A percentile compares a stretch with the other conserved stretches of the same genome.
Evolutionary conservation across 1,140 invertebrate genomes (phyloP).

Genomic region (Dinoponera quadriceps): DNA sequence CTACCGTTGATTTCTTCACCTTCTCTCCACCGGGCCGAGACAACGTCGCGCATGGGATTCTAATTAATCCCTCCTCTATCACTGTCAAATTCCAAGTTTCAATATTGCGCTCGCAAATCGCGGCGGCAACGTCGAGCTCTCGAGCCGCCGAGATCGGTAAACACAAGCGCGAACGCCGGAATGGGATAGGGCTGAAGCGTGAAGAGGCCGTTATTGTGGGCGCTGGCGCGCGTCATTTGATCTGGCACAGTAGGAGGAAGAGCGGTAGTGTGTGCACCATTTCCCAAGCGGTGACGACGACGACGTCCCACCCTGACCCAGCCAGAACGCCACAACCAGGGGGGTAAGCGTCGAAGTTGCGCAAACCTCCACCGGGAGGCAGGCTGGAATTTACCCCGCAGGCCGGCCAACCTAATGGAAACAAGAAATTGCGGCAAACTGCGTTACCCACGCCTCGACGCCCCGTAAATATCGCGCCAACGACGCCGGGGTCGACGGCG

Average conservation of each 20-base stretch:
- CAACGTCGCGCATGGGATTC: too few species aligned
- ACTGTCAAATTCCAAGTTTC: not conserved
- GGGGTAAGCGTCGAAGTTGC: constrained; percentile 79
- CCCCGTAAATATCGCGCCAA: constrained; percentile 81
- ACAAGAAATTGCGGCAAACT: constrained; percentile 86
- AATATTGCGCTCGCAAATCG: not conserved
- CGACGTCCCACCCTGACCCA: constrained; percentile 22
- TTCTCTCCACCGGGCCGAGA: too few species aligned
- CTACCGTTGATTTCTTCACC: too few species aligned
- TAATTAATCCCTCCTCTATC: too few species aligned
- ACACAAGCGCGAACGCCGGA: constrained; percentile 56
- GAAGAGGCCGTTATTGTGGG: constrained; percentile 84
- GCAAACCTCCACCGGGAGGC: constrained; percentile 69
- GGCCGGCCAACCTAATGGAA: constrained; percentile 85
- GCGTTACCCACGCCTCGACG: constrained; percentile 83
- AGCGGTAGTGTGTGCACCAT: constrained; percentile 81
- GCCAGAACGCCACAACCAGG: constrained; percentile 16
- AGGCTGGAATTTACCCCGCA: constrained; percentile 83
- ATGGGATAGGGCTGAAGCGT: constrained; percentile 78
- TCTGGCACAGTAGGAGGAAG: constrained; percentile 82
- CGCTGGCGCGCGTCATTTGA: constrained; percentile 85
- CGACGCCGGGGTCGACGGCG: constrained; percentile 37
- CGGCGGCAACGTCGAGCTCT: not conserved
- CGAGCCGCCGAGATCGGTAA: constrained; percentile 52
- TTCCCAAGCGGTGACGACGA: constrained; percentile 73